Percentiles rank a stretch among this genome's conserved stretches.
Evolutionary conservation across 2,113 vertebrate genomes (phyloP).

Genomic region (Indicator maculatus): DNA sequence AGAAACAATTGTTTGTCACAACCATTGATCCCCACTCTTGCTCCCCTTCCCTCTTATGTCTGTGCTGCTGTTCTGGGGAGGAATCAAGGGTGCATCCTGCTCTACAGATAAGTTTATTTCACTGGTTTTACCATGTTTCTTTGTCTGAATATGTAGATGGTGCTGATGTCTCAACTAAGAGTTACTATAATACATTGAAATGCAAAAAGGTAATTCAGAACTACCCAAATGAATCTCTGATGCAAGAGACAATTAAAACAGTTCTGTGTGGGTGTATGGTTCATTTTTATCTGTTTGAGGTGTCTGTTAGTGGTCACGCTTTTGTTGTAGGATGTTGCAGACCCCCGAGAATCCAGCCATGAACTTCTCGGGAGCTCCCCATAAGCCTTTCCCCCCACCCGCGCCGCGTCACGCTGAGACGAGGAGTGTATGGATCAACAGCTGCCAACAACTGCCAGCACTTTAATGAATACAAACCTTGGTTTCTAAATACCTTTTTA

Average conservation of each 20-base stretch:
- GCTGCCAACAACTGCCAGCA: no score
- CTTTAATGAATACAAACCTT: no score
- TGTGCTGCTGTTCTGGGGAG: not conserved
- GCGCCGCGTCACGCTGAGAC: no score
- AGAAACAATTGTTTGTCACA: not conserved
- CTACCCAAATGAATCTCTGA: not conserved
- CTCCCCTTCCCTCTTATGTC: fast-evolving
- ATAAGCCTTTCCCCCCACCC: no score
- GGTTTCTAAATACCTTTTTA: no score
- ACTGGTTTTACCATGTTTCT: not conserved
- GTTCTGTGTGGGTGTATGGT: not conserved
- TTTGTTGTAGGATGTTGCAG: no score
- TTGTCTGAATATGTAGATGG: not conserved
- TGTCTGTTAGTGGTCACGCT: not conserved
- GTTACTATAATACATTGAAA: not conserved
- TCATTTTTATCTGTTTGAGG: not conserved
- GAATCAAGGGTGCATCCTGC: not conserved
- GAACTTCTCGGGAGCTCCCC: no score
- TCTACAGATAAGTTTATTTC: not conserved
- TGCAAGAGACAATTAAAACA: not conserved
- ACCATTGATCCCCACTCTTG: not conserved
- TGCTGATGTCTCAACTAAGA: not conserved
- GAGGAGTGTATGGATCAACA: no score
- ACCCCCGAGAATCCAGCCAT: no score
- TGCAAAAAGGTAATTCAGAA: not conserved